phyloP scores from a whole-genome alignment of 1,140 invertebrate species.

The Drosophila sp. region DNA sequence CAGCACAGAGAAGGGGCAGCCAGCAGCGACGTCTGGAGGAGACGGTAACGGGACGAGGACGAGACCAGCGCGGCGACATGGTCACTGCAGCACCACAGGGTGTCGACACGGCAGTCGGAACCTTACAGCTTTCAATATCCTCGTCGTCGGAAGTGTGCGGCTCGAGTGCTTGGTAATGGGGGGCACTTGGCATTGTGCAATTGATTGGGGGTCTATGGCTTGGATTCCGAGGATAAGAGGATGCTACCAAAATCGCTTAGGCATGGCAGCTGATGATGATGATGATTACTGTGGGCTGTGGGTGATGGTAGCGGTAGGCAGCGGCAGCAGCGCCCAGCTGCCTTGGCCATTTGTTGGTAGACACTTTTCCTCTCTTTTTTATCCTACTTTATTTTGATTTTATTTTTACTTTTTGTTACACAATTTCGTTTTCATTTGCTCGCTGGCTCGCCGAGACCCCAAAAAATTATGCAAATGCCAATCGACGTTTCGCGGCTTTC shows the following conservation, averaged over 20 bases:
- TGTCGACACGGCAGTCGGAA: not conserved
- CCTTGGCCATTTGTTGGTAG: slow-evolving; percentile 52
- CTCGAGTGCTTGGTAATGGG: slow-evolving; percentile 66
- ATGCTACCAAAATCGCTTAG: slow-evolving; percentile 1
- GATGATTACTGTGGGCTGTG: slow-evolving; percentile 11
- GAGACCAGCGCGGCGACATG: slow-evolving; percentile 21
- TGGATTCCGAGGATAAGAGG: not conserved
- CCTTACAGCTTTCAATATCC: slow-evolving; percentile 30
- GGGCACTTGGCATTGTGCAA: slow-evolving; percentile 68
- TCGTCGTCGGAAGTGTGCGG: slow-evolving; percentile 50
- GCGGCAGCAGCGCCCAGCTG: slow-evolving; percentile 29
- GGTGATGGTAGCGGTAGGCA: not conserved
- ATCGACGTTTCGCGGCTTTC: slow-evolving; percentile 26
- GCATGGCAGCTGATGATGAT: slow-evolving; percentile 17
- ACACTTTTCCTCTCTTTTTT: not conserved
- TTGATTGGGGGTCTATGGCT: slow-evolving; percentile 14
- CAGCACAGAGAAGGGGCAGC: slow-evolving; percentile 26
- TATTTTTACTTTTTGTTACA: slow-evolving; percentile 45
- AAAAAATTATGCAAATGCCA: slow-evolving; percentile 57
- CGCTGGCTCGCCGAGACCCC: not conserved
- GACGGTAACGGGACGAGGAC: not conserved
- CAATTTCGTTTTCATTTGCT: slow-evolving; percentile 44
- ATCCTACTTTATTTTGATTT: not conserved
- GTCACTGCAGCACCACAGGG: not conserved
- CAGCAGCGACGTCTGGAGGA: slow-evolving; percentile 34